A percentile compares a stretch with the other conserved stretches of the same genome.
These are phyloP conservation scores for Drosophila littoralis DNA, from an alignment of 1,140 invertebrate species.

Conservation along the genomic window DNA sequence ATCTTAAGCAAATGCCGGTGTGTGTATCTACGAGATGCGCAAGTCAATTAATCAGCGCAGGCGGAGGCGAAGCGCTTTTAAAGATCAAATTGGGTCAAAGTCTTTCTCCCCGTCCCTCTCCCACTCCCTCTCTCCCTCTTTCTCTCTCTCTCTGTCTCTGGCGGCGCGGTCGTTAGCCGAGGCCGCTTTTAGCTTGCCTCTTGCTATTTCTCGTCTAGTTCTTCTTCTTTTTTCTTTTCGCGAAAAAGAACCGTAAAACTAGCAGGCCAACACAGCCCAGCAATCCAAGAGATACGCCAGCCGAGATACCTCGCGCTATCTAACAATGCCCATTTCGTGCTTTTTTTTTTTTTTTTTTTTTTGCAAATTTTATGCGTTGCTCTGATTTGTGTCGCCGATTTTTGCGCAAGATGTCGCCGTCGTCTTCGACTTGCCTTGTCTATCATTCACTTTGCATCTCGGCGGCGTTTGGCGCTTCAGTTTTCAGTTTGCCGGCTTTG, in stretches of 20 bases:
- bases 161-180: slow-evolving; percentile 47
- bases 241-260: slow-evolving; percentile 8
- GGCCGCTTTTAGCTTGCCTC: slow-evolving; percentile 24
- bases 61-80: slow-evolving; percentile 38
- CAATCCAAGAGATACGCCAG: slow-evolving; percentile 23
- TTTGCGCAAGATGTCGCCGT: slow-evolving; percentile 55
- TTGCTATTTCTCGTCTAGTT: background rate
- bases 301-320: slow-evolving; percentile 34
- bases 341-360: background rate
- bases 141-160: no score
- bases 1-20: background rate
- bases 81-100: slow-evolving; percentile 65
- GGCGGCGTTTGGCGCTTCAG: slow-evolving; percentile 45
- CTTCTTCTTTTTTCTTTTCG: background rate
- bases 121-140: slow-evolving; percentile 46
- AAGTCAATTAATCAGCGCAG: slow-evolving; percentile 73
- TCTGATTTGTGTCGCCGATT: slow-evolving; percentile 57
- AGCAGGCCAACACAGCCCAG: slow-evolving; percentile 2
- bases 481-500: slow-evolving; percentile 25
- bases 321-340: slow-evolving; percentile 51
- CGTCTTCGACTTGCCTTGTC: slow-evolving; percentile 40
- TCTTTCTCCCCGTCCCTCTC: slow-evolving; percentile 58
- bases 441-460: slow-evolving; percentile 69
- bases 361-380: slow-evolving; percentile 57
- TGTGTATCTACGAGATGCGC: slow-evolving; percentile 59